Conservation (phyloP, 2,888 invertebrate genomes). For the Sepioteuthis lessoniana region DNA sequence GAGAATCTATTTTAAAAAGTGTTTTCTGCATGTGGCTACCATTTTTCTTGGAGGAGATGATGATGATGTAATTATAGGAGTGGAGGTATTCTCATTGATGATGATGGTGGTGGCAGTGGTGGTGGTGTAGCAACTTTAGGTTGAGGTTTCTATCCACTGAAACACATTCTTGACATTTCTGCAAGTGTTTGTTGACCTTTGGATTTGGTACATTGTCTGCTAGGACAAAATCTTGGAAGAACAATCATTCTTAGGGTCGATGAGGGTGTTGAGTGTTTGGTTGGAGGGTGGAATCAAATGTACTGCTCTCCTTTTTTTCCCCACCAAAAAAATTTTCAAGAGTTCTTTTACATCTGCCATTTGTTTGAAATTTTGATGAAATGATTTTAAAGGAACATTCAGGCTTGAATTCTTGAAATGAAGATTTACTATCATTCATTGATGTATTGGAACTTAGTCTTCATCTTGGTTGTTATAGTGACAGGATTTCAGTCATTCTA, state of each 20-base stretch:
- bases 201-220: not conserved
- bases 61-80: not conserved
- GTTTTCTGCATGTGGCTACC: not conserved
- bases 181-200: not conserved
- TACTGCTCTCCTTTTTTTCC: not conserved
- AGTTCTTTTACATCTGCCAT: too few relatives aligned
- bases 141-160: not conserved
- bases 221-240: not conserved
- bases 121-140: not conserved
- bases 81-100: not conserved
- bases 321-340: not conserved
- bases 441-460: too few relatives aligned
- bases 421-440: too few relatives aligned
- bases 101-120: not conserved
- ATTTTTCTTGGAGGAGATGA: not conserved
- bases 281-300: not conserved
- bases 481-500: too few relatives aligned
- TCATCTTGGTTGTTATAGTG: too few relatives aligned
- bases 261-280: not conserved
- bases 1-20: not conserved
- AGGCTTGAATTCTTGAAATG: too few relatives aligned
- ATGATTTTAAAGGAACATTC: too few relatives aligned
- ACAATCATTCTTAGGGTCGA: not conserved
- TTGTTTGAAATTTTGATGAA: too few relatives aligned
- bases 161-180: slow-evolving; percentile 7